Evolutionary conservation across 2,888 invertebrate species (phyloP).

Genomic region (Macrosoma leucophasiata): DNA sequence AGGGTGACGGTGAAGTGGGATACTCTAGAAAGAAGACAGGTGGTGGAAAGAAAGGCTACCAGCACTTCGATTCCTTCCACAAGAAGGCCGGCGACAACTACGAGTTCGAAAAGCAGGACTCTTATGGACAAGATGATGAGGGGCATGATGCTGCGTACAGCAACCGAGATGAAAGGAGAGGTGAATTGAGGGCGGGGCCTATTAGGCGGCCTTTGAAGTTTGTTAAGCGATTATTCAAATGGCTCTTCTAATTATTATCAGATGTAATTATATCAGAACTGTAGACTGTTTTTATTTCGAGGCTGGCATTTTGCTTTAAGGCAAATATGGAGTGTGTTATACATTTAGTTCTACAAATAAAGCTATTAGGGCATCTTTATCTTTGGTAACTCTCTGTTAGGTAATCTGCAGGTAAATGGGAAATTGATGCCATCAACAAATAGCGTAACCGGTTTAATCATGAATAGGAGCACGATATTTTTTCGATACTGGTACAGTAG

Average conservation of each 20-base stretch:
- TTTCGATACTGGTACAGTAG: too few relatives aligned
- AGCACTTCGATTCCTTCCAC: slow-evolving; percentile 82
- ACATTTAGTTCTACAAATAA: too few relatives aligned
- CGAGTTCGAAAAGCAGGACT: slow-evolving; percentile 81
- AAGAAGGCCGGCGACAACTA: slow-evolving; percentile 84
- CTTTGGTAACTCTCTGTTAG: too few relatives aligned
- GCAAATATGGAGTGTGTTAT: too few relatives aligned
- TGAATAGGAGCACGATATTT: too few relatives aligned
- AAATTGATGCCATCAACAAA: too few relatives aligned
- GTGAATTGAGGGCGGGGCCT: slow-evolving; percentile 41
- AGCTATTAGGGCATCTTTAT: too few relatives aligned
- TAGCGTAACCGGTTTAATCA: too few relatives aligned
- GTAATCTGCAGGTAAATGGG: too few relatives aligned
- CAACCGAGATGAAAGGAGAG: slow-evolving; percentile 53
- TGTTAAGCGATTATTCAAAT: slow-evolving; percentile 38
- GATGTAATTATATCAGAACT: too few relatives aligned
- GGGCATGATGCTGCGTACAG: slow-evolving; percentile 64
- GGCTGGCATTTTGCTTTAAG: too few relatives aligned
- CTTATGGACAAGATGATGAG: slow-evolving; percentile 76
- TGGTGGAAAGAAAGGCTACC: slow-evolving; percentile 82
- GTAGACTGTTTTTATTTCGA: too few relatives aligned
- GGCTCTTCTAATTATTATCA: slow-evolving; percentile 44
- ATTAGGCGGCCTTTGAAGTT: slow-evolving; percentile 45
- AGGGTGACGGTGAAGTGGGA: slow-evolving; percentile 79
- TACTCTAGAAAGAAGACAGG: slow-evolving; percentile 78